Evolutionary conservation across 2,797 vertebrate genomes (phyloP), one percentile per base, ranked within the genome.

Genomic region (Pteropus rufus): DNA sequence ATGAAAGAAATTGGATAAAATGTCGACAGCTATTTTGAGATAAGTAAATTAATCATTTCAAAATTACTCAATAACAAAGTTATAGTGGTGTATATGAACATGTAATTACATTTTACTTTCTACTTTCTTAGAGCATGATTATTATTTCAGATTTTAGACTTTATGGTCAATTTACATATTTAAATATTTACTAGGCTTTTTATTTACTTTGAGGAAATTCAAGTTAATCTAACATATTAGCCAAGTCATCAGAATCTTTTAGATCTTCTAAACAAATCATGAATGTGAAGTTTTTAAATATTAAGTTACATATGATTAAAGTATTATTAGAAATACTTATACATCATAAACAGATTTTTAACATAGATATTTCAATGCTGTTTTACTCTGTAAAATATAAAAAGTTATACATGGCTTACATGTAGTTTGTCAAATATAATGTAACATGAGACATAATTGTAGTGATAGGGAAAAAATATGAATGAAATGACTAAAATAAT

Each of bases 231-330:
- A 49, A 87, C 76, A 80, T 90, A 67, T 93, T 84, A 76, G 7
- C 18, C 39, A 75, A 93, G 26, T 94, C 72, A 92, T 94, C 34
- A 79, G 39, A 94, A 49, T 24, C 14, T 34, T 95, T 91, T 82
- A 84, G 26, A 94, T 67, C 36, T 95, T 87, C 6, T 77, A 92
- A 93, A 84, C 96, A 72, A 92, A 77, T 85, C 46, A 62, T 76
- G 46, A 72, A 90, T 67, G 14, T 76, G n/a, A 81, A 93, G 41
- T 70, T n/a, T 75, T 93, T 91, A 93, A 86, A 72, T 86, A 75
- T 91, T 80, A 90, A 93, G 14, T 60, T 88, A 34, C 60, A 3
- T 92, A 58, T 84, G 19, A 9, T 81, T 73, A 93, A 86, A 64
- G n/a, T 83, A 23, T 89, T 91, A 94, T 75, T 21, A 75, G 34